Base-by-base conservation (phyloP, 2,113 vertebrate species). In the Aegithalos caudatus region DNA sequence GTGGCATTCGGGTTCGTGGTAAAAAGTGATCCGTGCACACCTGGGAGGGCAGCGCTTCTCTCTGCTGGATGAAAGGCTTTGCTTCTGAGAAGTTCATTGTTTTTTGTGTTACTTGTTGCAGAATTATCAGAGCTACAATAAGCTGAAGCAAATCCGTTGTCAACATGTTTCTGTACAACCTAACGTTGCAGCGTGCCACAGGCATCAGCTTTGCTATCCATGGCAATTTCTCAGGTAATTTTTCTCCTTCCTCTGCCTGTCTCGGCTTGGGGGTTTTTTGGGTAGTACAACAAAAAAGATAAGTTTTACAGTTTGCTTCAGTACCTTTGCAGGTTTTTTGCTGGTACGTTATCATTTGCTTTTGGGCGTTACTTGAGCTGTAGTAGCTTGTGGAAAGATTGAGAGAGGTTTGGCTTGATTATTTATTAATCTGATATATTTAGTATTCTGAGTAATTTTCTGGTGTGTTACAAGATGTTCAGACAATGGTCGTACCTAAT, bases 201-300 rank as follows among this genome's bases (percentile, higher is more conserved):
- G 99, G 99, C 98, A 99, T 99, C 95, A 99, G 98, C 74, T 99
- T 99, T 87, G 99, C 99, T 86, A 99, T 99, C 97, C 99, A 99
- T 98, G 99, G 99, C 90, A 99, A 99, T 91, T 99, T 99, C 92
- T 99, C 99, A 96, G 99, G 99, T 99, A 98, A 97, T 69, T 27
- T 27, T 60, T 25, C 33, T 42, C 1, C 2, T 10, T 9, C 9
- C 4, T 35, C 50, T 0, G 0, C 0, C 0, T 2, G 2, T 70
- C 11, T 56, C n/a, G 11, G 10, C 14, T 56, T 23, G 21, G 27
- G 18, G 3, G 11, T 6, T 10, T 40, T 50, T 20, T 0, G 1
- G 21, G 5, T 15, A 7, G 20, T 23, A 19, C 33, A 44, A 17
- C 11, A 12, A 47, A 51, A 54, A 29, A 12, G 0, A 6, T 9